Conservation (phyloP, 2,888 invertebrate genomes). For the Osmoderma eremita region DNA sequence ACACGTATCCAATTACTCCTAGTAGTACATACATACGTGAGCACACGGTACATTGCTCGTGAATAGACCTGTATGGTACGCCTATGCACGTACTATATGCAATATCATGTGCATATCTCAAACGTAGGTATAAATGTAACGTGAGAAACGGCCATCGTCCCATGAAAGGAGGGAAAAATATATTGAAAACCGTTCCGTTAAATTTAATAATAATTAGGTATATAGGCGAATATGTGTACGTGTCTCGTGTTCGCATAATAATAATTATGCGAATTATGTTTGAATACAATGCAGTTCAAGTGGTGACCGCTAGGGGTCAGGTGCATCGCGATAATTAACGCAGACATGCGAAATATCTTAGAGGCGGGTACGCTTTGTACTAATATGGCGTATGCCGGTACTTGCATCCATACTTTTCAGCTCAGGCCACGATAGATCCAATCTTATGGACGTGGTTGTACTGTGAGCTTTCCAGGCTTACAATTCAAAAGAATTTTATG, state of each 20-base stretch:
- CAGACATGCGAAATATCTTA: constrained; percentile 39
- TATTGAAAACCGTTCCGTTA: constrained; percentile 34
- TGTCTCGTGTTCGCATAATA: constrained; percentile 28
- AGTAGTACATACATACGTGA: constrained; percentile 2
- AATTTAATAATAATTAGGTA: constrained; percentile 37
- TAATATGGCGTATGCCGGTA: constrained; percentile 36
- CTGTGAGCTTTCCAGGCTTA: too few species aligned
- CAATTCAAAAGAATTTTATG: too few species aligned
- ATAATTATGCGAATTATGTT: constrained; percentile 35
- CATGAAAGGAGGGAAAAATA: constrained; percentile 10
- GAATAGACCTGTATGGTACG: background rate
- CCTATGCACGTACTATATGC: background rate
- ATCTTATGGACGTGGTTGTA: too few species aligned
- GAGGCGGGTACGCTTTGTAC: constrained; percentile 33
- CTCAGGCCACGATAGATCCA: background rate
- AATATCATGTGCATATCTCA: background rate
- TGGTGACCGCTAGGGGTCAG: constrained; percentile 44
- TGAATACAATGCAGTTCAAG: constrained; percentile 44
- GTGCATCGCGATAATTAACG: constrained; percentile 43
- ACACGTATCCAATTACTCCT: constrained; percentile 2
- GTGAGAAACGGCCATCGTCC: constrained; percentile 32
- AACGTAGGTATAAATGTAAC: constrained; percentile 31
- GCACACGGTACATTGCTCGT: background rate
- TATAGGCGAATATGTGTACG: constrained; percentile 1
- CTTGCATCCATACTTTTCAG: background rate